Evolutionary conservation across 2,797 vertebrate species (phyloP).

Genomic region (Onychomys torridus): DNA sequence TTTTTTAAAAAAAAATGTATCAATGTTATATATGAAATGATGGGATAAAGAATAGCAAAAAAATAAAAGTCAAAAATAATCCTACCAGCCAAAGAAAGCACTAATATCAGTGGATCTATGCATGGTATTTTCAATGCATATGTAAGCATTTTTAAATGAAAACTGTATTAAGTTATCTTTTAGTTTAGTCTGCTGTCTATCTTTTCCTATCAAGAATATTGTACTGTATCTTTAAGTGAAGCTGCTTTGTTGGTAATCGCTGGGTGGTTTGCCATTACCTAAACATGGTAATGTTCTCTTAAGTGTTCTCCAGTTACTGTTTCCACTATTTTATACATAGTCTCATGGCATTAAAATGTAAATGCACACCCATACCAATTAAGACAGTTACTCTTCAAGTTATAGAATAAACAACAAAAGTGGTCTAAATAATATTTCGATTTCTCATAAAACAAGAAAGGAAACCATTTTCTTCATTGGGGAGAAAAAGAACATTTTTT

Average conservation of each 20-base stretch:
- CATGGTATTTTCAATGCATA: slow-evolving; percentile 13
- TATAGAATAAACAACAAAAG: neutral
- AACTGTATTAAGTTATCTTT: neutral
- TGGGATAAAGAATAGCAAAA: slow-evolving; percentile 1
- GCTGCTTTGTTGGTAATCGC: neutral
- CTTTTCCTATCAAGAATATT: slow-evolving; percentile 29
- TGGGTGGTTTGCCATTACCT: neutral
- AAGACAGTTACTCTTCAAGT: neutral
- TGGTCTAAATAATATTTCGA: neutral
- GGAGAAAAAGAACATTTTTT: neutral
- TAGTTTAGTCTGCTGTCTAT: neutral
- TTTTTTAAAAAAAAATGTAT: neutral
- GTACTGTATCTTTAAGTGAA: neutral
- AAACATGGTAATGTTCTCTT: neutral
- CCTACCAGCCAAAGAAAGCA: slow-evolving; percentile 18
- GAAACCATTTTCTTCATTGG: neutral
- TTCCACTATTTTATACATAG: neutral
- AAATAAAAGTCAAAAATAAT: slow-evolving; percentile 21
- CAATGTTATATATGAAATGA: neutral
- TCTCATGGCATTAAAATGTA: neutral
- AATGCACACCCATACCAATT: neutral
- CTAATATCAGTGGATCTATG: neutral
- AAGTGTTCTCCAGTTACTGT: neutral
- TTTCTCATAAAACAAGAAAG: neutral
- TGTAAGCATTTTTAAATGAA: slow-evolving; percentile 26